These are phyloP conservation scores for Zosterops pallidus DNA, from an alignment of 2,113 vertebrate genomes.

Conservation along the genomic window DNA sequence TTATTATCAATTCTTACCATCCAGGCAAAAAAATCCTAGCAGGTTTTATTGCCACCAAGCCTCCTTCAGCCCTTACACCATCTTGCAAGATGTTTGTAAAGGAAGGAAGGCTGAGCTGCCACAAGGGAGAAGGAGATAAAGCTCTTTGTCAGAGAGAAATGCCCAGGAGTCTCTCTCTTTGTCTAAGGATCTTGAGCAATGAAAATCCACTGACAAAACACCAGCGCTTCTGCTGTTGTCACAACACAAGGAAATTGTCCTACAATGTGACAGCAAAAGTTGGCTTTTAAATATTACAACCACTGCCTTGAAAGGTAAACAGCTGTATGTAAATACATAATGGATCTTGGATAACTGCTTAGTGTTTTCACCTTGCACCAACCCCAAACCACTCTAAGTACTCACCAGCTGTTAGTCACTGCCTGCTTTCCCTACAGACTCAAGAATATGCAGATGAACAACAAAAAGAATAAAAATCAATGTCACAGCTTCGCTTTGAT, in stretches of 20 bases:
- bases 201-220: background rate
- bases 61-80: background rate
- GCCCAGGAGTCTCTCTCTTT: background rate
- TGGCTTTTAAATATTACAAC: background rate
- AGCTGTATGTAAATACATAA: background rate
- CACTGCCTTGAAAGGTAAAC: background rate
- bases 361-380: background rate
- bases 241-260: background rate
- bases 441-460: background rate
- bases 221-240: background rate
- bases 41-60: background rate
- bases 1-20: background rate
- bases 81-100: background rate
- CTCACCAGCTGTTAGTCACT: background rate
- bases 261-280: background rate
- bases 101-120: background rate
- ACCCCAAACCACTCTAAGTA: background rate
- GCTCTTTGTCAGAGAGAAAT: fast-evolving
- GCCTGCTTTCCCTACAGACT: background rate
- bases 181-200: background rate
- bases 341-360: background rate
- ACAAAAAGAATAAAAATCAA: background rate
- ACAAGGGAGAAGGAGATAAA: background rate
- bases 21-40: background rate
- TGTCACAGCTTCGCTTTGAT: slow-evolving; percentile 4